Evolutionary conservation across 2,113 vertebrate genomes (phyloP).

Genomic region (Chelonoidis abingdonii): DNA sequence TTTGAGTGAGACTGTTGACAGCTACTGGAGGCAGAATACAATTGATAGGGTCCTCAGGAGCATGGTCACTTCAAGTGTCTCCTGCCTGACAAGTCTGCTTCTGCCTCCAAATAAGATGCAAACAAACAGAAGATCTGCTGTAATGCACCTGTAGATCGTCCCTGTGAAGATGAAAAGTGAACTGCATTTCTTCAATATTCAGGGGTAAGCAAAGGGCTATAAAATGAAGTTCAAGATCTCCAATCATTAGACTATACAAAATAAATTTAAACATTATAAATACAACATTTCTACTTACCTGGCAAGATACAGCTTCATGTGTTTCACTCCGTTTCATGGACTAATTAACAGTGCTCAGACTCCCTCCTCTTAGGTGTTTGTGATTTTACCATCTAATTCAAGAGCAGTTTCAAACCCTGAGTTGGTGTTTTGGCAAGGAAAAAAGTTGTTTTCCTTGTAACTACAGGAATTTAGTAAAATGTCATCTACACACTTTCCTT

Average conservation of each 20-base stretch:
- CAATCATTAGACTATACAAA: neutral
- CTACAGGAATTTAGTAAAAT: neutral
- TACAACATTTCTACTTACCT: neutral
- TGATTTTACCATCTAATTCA: neutral
- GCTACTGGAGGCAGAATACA: neutral
- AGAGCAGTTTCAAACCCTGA: neutral
- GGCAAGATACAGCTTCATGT: neutral
- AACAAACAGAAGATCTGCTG: too few species aligned
- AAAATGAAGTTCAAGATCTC: neutral
- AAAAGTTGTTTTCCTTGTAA: neutral
- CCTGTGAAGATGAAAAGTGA: neutral
- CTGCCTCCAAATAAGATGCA: too few species aligned
- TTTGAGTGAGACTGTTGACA: neutral
- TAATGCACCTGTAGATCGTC: neutral
- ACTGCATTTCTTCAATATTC: neutral
- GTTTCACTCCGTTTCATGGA: neutral
- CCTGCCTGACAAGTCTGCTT: too few species aligned
- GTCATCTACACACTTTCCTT: neutral
- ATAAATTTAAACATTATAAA: neutral
- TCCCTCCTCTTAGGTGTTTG: neutral
- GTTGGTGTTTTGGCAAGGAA: neutral
- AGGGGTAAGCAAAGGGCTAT: neutral
- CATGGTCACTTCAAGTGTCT: too few species aligned
- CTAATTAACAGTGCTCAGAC: neutral
- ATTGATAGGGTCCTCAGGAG: neutral